Conservation (phyloP, 2,888 invertebrate genomes). For the Cepaea hortensis region DNA sequence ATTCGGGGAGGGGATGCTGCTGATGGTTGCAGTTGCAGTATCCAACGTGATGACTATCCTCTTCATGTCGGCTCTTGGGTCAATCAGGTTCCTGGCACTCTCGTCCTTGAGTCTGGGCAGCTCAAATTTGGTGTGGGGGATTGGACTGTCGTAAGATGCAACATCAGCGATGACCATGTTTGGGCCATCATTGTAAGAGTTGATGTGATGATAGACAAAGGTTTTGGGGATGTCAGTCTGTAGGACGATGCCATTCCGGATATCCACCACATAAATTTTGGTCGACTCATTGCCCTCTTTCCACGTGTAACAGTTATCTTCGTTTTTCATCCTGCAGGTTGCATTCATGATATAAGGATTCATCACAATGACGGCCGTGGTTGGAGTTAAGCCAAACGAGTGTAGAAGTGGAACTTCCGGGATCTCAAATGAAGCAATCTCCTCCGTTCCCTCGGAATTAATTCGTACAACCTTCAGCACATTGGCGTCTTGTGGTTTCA, state of each 20-base stretch:
- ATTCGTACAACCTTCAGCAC: conserved; percentile 65
- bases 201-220: conserved; percentile 71
- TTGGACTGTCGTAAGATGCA: conserved; percentile 63
- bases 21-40: conserved; percentile 37
- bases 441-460: conserved; percentile 59
- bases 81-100: conserved; percentile 57
- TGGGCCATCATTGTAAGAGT: conserved; percentile 64
- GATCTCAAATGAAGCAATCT: conserved; percentile 62
- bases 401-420: conserved; percentile 71
- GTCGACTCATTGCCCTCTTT: conserved; percentile 61
- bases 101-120: conserved; percentile 60
- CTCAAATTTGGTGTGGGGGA: conserved; percentile 61
- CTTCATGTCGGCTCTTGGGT: conserved; percentile 59
- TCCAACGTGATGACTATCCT: conserved; percentile 62
- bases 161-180: conserved; percentile 63
- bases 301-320: conserved; percentile 64
- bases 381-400: conserved; percentile 67
- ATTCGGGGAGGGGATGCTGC: conserved; percentile 20
- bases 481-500: conserved; percentile 59
- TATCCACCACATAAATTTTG: conserved; percentile 63
- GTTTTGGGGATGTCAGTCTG: conserved; percentile 59
- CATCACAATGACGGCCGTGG: conserved; percentile 67
- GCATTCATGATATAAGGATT: conserved; percentile 66
- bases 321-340: conserved; percentile 60
- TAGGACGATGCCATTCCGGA: conserved; percentile 58